These are phyloP conservation scores for Gorsachius magnificus DNA, from an alignment of 2,797 vertebrate genomes.

Conservation along the genomic window DNA sequence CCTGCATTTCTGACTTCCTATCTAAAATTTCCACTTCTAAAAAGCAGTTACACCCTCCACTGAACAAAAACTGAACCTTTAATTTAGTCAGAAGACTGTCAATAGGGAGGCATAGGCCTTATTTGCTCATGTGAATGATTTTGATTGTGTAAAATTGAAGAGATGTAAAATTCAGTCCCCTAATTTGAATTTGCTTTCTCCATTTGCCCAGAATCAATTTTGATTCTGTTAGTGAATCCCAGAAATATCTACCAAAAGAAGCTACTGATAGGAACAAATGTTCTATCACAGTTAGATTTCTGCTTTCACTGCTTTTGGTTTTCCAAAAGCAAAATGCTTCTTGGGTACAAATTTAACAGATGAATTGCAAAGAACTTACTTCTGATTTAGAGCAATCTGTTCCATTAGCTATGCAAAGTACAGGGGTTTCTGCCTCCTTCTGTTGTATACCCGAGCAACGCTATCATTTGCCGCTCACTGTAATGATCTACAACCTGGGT, in stretches of 20 bases:
- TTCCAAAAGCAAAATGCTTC: neutral
- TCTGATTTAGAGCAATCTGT: neutral
- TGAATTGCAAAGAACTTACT: neutral
- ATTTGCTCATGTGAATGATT: neutral
- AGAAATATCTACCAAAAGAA: neutral
- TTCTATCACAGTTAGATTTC: neutral
- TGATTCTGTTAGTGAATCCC: neutral
- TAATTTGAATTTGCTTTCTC: neutral
- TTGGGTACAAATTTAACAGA: neutral
- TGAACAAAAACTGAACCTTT: neutral
- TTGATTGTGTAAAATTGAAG: neutral
- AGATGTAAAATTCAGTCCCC: neutral
- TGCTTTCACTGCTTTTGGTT: neutral
- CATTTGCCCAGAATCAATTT: neutral
- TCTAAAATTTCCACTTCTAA: neutral
- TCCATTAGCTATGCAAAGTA: neutral
- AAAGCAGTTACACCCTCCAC: neutral
- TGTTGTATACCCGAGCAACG: neutral
- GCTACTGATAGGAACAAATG: neutral
- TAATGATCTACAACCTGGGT: neutral
- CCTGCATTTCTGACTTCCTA: neutral
- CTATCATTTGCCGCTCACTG: neutral
- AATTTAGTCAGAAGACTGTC: neutral
- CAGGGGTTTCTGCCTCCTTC: neutral
- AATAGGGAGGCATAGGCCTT: neutral